Base-by-base conservation (phyloP, 2,113 vertebrate genomes). In the Corydoras maculifer region DNA sequence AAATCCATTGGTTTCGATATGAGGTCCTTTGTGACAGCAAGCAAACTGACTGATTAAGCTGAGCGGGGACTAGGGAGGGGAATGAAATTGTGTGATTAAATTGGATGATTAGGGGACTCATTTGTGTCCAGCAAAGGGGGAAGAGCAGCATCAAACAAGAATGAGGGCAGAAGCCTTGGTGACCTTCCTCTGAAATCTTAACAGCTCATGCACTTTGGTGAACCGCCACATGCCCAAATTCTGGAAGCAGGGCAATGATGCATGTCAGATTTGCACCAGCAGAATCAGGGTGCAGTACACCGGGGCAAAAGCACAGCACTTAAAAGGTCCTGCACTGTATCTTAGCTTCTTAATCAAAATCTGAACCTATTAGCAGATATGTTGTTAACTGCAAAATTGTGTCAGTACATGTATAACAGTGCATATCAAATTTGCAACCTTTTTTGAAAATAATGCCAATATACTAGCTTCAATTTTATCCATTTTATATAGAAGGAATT, bases 1-100 rank as follows among this genome's bases (percentile, higher is more conserved):
- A 82, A 84, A 82, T 84, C 79, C 82, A 84, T 82, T 81, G 80
- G 82, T 82, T 81, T 84, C 81, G 77, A 84, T 84, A 80, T 81
- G 79, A 81, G 78, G 77, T 72, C 75, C 74, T 81, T 77, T 77
- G 76, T 79, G 79, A 80, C 79, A 75, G 83, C 74, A 68, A 73
- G 78, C 78, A 77, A 81, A 84, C 74, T 75, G 75, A 70, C 73
- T 84, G 81, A 83, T 86, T 76, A 80, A 72, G 75, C 65, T 14
- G 62, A 64, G 75, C 62, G 68, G 62, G 73, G 62, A 78, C 72
- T 58, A 76, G 71, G 67, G 75, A 80, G 66, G 75, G 78, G 73
- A 75, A 82, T 77, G 81, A 80, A 82, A 82, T 79, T 78, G 77
- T 78, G 78, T 70, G 78, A 82, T 82, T 84, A 81, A 82, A 82